These are phyloP conservation scores for Liparis tanakae DNA, from an alignment of 2,797 vertebrate species.

Conservation along the genomic window DNA sequence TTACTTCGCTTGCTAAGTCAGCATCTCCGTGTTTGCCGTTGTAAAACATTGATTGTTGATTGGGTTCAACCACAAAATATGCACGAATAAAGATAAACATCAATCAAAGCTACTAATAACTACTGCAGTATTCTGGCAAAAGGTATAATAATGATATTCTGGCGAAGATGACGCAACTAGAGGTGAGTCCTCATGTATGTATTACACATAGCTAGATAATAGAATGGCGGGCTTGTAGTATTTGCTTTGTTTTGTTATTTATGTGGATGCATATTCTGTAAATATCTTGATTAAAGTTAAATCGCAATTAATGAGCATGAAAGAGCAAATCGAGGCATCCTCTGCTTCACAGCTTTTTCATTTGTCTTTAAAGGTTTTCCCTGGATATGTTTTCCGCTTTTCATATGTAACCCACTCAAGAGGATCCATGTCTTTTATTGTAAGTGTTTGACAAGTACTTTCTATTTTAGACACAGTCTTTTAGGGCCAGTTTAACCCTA, in stretches of 20 bases:
- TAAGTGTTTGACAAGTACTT: constrained; percentile 65
- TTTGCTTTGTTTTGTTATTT: constrained; percentile 3
- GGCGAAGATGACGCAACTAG: too few relatives aligned
- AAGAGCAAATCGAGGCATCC: background rate
- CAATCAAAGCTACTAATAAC: background rate
- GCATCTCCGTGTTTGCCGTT: background rate
- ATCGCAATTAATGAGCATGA: background rate
- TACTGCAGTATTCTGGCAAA: background rate
- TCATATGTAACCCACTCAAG: constrained; percentile 62
- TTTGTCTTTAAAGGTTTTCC: constrained; percentile 57
- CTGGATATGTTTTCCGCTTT: constrained; percentile 60
- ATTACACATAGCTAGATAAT: background rate
- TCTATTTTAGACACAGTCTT: background rate
- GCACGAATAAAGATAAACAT: background rate
- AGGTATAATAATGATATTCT: background rate
- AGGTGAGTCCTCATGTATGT: background rate
- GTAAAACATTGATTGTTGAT: background rate
- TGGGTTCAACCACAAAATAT: background rate
- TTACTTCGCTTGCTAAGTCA: background rate
- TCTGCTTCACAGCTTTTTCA: background rate
- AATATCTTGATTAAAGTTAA: background rate
- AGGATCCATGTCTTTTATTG: constrained; percentile 89
- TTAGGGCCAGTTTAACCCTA: background rate
- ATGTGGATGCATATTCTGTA: background rate
- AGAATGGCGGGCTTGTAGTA: background rate